Conservation (phyloP, 1,140 invertebrate genomes). For the Saccostrea glomerata region DNA sequence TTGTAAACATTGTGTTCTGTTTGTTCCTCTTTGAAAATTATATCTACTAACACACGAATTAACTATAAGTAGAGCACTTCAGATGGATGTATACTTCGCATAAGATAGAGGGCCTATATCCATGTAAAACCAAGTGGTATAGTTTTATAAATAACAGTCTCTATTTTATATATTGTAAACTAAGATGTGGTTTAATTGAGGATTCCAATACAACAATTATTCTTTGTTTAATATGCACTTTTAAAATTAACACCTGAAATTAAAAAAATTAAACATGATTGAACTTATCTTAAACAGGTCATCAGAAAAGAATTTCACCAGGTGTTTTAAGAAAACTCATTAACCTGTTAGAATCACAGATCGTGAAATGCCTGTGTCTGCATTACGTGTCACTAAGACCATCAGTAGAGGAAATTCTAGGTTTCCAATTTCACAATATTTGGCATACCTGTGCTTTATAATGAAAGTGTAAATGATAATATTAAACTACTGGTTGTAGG, state of each 20-base stretch:
- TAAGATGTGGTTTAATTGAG: neutral
- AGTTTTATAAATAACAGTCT: neutral
- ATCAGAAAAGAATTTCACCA: slow-evolving; percentile 26
- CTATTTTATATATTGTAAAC: neutral
- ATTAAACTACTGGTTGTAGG: neutral
- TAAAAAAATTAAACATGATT: neutral
- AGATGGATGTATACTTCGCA: neutral
- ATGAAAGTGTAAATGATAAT: slow-evolving; percentile 20
- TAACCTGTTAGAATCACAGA: slow-evolving; percentile 29
- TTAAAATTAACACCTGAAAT: slow-evolving; percentile 22
- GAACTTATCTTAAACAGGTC: neutral
- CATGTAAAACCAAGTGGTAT: neutral
- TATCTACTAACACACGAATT: neutral
- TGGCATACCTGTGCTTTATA: slow-evolving; percentile 31
- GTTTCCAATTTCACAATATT: slow-evolving; percentile 30
- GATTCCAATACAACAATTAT: neutral
- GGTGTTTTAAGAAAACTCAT: slow-evolving; percentile 23
- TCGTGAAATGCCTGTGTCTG: slow-evolving; percentile 24
- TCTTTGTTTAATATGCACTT: slow-evolving; percentile 20
- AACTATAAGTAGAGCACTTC: neutral
- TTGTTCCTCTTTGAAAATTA: no score
- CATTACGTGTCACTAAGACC: neutral
- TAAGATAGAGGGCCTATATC: neutral
- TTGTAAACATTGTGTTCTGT: no score
- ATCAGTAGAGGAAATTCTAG: slow-evolving; percentile 7